phyloP scores from a whole-genome alignment of 2,797 vertebrate species.

The Cheirogaleus major region DNA sequence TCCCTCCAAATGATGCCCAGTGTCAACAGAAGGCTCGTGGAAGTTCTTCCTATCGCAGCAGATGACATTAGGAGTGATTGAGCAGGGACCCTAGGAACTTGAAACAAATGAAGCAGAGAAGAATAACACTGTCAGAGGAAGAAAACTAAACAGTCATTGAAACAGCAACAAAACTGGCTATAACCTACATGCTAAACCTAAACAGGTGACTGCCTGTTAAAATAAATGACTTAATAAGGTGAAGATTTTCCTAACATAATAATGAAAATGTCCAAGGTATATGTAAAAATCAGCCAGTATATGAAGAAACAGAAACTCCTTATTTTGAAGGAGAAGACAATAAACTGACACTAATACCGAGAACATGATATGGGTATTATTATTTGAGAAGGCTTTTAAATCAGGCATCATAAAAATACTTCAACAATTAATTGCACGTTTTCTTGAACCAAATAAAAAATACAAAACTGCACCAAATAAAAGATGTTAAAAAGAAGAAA shows the following conservation, averaged over 20 bases:
- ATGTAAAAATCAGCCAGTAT: not conserved
- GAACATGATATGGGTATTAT: not conserved
- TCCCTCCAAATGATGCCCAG: not conserved
- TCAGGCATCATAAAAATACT: not conserved
- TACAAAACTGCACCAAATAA: not conserved
- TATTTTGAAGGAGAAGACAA: not conserved
- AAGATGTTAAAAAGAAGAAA: not conserved
- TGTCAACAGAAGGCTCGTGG: not conserved
- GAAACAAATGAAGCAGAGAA: not conserved
- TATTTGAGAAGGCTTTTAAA: not conserved
- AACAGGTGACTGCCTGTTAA: not conserved
- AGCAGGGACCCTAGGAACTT: not conserved
- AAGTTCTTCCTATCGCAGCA: not conserved
- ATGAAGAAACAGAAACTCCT: not conserved
- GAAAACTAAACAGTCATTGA: not conserved
- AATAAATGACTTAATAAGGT: not conserved
- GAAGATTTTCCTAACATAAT: not conserved
- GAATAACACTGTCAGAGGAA: not conserved
- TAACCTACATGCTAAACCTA: not conserved
- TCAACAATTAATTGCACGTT: not conserved
- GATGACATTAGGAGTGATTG: not conserved
- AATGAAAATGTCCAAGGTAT: not conserved
- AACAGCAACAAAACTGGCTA: not conserved
- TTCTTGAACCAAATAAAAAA: not conserved
- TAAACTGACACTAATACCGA: not conserved